Conservation (phyloP, 2,888 invertebrate species). For the Melipona bicolor region DNA sequence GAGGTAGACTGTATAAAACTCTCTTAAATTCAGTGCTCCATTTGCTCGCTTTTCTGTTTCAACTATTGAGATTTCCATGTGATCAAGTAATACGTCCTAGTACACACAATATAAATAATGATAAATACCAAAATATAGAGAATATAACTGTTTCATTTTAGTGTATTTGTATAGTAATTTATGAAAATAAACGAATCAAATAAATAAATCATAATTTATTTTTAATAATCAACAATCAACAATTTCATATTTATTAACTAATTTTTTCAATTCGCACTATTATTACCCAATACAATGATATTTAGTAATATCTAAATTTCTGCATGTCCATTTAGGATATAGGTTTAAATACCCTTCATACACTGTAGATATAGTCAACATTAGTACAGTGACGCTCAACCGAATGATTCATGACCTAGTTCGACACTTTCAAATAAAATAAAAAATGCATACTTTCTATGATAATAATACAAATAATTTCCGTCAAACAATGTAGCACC, state of each 20-base stretch:
- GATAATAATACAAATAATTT: not conserved
- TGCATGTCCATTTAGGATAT: slow-evolving; percentile 5
- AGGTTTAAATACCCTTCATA: slow-evolving; percentile 23
- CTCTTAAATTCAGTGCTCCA: slow-evolving; percentile 90
- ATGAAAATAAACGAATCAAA: not conserved
- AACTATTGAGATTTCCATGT: slow-evolving; percentile 90
- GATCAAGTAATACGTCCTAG: slow-evolving; percentile 88
- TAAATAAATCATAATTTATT: not conserved
- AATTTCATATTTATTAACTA: not conserved
- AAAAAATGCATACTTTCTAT: not conserved
- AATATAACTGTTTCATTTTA: not conserved
- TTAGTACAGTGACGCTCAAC: slow-evolving; percentile 46
- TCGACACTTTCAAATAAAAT: not conserved
- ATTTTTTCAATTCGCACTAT: not conserved
- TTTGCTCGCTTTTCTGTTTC: slow-evolving; percentile 92
- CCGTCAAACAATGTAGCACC: not conserved
- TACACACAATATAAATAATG: not conserved
- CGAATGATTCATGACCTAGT: slow-evolving; percentile 40
- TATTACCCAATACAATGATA: not conserved
- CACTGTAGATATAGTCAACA: slow-evolving; percentile 33
- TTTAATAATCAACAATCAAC: not conserved
- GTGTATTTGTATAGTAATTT: no score
- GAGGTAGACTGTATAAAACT: slow-evolving; percentile 91
- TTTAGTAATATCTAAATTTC: not conserved
- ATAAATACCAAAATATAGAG: not conserved